A percentile compares a stretch with the other conserved stretches of the same genome.
These are phyloP conservation scores for Orchesella cincta DNA, from an alignment of 1,140 invertebrate genomes.

Conservation along the genomic window DNA sequence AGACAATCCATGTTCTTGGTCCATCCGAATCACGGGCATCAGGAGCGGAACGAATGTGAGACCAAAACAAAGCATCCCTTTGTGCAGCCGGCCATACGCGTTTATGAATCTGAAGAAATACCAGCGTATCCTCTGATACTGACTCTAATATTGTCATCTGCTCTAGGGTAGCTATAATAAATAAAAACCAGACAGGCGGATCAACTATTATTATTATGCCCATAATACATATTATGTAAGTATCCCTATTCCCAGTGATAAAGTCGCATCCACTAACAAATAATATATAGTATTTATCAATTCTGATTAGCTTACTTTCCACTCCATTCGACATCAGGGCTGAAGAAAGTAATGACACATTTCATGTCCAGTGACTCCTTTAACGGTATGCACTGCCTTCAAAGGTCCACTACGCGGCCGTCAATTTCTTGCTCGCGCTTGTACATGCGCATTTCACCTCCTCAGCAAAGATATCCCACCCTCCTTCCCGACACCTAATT, in stretches of 20 bases:
- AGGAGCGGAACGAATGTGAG: slow-evolving; percentile 82
- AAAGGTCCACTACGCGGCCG: slow-evolving; percentile 94
- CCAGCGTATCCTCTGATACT: slow-evolving; percentile 85
- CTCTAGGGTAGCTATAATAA: slow-evolving; percentile 82
- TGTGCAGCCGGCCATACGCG: slow-evolving; percentile 98
- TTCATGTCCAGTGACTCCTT: slow-evolving; percentile 95
- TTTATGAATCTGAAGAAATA: slow-evolving; percentile 96
- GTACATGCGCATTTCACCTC: slow-evolving; percentile 99
- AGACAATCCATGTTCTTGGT: slow-evolving; percentile 86
- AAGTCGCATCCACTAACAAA: too few species aligned
- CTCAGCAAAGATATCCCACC: slow-evolving; percentile 95
- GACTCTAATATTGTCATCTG: slow-evolving; percentile 86
- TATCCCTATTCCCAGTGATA: too few species aligned
- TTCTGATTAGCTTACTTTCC: slow-evolving; percentile 74
- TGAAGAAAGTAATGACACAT: slow-evolving; percentile 97
- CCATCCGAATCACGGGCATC: slow-evolving; percentile 74
- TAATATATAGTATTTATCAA: too few species aligned
- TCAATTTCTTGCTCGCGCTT: slow-evolving; percentile 90
- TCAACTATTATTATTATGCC: background rate
- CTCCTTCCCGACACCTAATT: slow-evolving; percentile 77
- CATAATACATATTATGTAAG: too few species aligned
- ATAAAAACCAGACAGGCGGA: background rate
- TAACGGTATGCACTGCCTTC: slow-evolving; percentile 88
- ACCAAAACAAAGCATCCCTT: slow-evolving; percentile 98
- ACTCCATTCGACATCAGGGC: slow-evolving; percentile 91